Evolutionary conservation across 2,888 invertebrate species (phyloP), one percentile per base, ranked within the genome.

Genomic region (Thymelicus acteon): DNA sequence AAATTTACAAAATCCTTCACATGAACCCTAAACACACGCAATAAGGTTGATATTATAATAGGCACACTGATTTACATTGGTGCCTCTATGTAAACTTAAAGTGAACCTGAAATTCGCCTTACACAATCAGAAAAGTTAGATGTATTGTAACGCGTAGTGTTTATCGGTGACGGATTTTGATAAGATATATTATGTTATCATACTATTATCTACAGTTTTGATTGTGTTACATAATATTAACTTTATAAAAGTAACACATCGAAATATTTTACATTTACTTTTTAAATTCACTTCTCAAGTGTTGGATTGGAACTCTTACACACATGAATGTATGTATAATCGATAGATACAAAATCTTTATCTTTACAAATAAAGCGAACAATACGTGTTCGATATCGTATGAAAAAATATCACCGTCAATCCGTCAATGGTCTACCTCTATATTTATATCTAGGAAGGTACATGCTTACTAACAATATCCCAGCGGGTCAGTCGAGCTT

Each of bases 391-490:
- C 31, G 31, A 31, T 24, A 24, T 24, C 31, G 1, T 8, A 40
- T 40, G 1, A 8, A 40, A 2, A 40, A 0, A 40, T 8, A 40
- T 40, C 8, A 12, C 44, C 44, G 10, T 10, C 44, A 44, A 40
- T 40, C 31, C 1, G 3, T 40, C 8, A 2, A 44, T 8, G 8
- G 44, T 8, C 8, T 44, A 44, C 10, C 10, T 10, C 8, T 10
- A 44, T 10, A 44, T 44, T 1, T 10, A 10, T 10, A 44, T 8
- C 8, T 44, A 44, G 12, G 44, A 12, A 40, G 40, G 40, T 54
- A 24, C 48, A 48, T 19, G 47, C 15, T 63, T 49, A 39, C 74
- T 75, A 75, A 82, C 77, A 80, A 81, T 82, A 83, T 78, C 72
- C 75, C 72, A 73, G 67, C 72, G 77, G 78, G 82, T 82, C 79